phyloP scores from a whole-genome alignment of 2,888 invertebrate species.

The Hypena proboscidalis region DNA sequence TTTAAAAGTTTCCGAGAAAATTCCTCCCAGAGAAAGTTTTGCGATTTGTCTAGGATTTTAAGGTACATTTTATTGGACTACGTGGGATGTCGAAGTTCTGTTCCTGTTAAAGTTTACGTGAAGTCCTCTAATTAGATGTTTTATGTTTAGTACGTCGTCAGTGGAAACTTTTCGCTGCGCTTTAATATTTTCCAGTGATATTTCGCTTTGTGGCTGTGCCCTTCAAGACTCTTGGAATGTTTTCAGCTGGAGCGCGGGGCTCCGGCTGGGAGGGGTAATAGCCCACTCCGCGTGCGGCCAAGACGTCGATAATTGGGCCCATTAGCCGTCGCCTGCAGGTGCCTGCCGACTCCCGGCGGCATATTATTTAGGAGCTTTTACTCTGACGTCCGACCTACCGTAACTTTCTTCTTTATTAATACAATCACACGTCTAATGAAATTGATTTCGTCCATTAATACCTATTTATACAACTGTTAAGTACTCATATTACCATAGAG shows the following conservation, averaged over 20 bases:
- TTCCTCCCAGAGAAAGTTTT: slow-evolving; percentile 62
- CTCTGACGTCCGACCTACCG: slow-evolving; percentile 22
- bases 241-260: slow-evolving; percentile 51
- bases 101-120: neutral
- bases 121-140: neutral
- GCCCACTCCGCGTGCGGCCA: slow-evolving; percentile 62
- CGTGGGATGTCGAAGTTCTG: slow-evolving; percentile 16
- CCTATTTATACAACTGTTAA: too few relatives aligned
- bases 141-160: neutral
- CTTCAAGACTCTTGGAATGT: slow-evolving; percentile 40
- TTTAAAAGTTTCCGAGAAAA: slow-evolving; percentile 61
- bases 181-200: slow-evolving; percentile 38
- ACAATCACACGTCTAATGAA: too few relatives aligned
- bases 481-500: too few relatives aligned
- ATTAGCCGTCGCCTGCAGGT: slow-evolving; percentile 73
- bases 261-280: slow-evolving; percentile 62
- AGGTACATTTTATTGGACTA: slow-evolving; percentile 26
- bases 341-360: slow-evolving; percentile 50
- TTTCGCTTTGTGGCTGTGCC: slow-evolving; percentile 31
- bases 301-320: slow-evolving; percentile 75
- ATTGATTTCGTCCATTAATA: too few relatives aligned
- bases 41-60: slow-evolving; percentile 54
- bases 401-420: slow-evolving; percentile 32
- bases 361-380: slow-evolving; percentile 61
- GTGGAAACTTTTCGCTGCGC: slow-evolving; percentile 15